Evolutionary conservation across 2,888 invertebrate genomes (phyloP), one percentile per base, ranked within the genome.

Genomic region (Caenorhabditis sp.): DNA sequence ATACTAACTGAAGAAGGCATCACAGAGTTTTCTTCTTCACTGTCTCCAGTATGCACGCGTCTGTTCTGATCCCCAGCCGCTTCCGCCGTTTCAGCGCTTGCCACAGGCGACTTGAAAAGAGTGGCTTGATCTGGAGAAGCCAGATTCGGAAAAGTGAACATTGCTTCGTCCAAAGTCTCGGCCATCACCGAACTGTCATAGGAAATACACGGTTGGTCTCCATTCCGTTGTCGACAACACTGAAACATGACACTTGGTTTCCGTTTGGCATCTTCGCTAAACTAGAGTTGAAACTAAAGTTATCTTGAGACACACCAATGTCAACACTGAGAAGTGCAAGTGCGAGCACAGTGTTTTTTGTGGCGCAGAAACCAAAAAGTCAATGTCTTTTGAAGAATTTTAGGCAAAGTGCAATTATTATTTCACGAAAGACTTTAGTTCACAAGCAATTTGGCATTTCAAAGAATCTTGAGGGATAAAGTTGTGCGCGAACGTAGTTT

Each of bases 71-170:
- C 53, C 20, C 37, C 22, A 55, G 35, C 35, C 35, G 35, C 4
- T 35, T 7, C 55, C 0, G 22, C 61, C 20, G 56, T 46, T 7
- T 7, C 37, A n/a, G 37, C 65, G 5, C 37, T 17, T 0, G 46
- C 15, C 20, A 43, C 52, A n/a, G n/a, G n/a, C n/a, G n/a, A n/a
- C 20, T 70, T 59, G 50, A 75, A 75, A 8, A 75, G 56, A 24
- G 73, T 73, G 9, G 65, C 24, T 37, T 71, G 63, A 24, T 63
- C 61, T 2, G 41, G 37, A 15, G 72, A 61, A 9, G 73, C 83
- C 13, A 81, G 43, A 55, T 83, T 81, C 0, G 78, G 80, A 70
- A 83, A 83, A 4, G 68, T 55, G 70, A 80, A 79, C 66, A 83
- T 63, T 30, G 83, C 83, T 37, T 83, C 79, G 43, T 83, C 83